These are phyloP conservation scores for Zaprionus gabonicus DNA, from an alignment of 1,140 invertebrate genomes.

Conservation along the genomic window DNA sequence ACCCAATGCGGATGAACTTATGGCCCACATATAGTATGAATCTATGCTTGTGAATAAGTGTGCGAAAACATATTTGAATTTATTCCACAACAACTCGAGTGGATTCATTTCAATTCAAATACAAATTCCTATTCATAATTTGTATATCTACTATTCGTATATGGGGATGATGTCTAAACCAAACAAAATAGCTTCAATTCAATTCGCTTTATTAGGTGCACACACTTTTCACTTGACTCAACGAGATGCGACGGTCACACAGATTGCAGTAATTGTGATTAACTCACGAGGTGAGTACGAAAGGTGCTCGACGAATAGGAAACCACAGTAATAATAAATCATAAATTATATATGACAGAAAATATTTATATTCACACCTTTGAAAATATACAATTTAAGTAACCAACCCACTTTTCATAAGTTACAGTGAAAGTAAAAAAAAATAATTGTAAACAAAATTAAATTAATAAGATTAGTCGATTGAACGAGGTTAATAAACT, in stretches of 20 bases:
- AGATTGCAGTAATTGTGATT: slow-evolving; percentile 21
- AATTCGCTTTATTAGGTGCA: slow-evolving; percentile 61
- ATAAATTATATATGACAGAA: neutral
- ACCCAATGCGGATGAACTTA: slow-evolving; percentile 8
- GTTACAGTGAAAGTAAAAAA: too few species aligned
- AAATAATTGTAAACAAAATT: too few species aligned
- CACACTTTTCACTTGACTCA: slow-evolving; percentile 51
- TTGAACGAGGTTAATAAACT: too few species aligned
- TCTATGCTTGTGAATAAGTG: neutral
- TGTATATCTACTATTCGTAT: neutral
- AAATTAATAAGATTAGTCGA: too few species aligned
- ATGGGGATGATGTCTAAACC: slow-evolving; percentile 8
- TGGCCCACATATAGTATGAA: slow-evolving; percentile 12
- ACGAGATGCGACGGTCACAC: slow-evolving; percentile 41
- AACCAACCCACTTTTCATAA: too few species aligned
- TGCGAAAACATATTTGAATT: neutral
- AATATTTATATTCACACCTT: too few species aligned
- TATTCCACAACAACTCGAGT: slow-evolving; percentile 6
- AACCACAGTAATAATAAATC: neutral
- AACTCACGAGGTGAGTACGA: neutral
- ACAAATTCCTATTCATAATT: slow-evolving; percentile 24
- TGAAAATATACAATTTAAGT: too few species aligned
- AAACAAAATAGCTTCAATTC: slow-evolving; percentile 63
- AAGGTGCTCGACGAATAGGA: neutral
- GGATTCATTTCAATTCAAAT: slow-evolving; percentile 28